Evolutionary conservation across 2,797 vertebrate species (phyloP).

Genomic region (Peromyscus nudipes): DNA sequence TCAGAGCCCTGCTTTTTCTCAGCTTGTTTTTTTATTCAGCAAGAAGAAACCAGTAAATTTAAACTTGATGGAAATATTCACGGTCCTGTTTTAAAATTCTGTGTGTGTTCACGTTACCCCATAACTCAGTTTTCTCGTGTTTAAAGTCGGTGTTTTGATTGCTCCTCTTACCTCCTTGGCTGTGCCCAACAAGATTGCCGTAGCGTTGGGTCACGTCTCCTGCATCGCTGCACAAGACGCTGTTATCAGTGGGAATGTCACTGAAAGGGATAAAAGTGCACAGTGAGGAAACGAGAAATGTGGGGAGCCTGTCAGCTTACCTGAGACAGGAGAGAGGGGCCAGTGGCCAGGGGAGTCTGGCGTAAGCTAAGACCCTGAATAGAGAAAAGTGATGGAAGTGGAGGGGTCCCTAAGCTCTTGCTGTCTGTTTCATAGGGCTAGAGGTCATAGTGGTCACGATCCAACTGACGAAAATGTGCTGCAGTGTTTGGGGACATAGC

Average conservation of each 20-base stretch:
- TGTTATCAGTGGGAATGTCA: neutral
- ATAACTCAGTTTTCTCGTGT: neutral
- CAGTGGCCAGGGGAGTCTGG: neutral
- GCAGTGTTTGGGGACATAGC: neutral
- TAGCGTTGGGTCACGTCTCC: neutral
- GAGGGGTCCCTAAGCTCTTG: neutral
- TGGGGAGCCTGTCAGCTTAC: neutral
- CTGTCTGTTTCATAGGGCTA: neutral
- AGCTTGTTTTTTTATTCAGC: neutral
- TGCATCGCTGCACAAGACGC: neutral
- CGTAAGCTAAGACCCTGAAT: neutral
- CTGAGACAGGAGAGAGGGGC: neutral
- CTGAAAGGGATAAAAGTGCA: neutral
- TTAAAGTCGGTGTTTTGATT: neutral
- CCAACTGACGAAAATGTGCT: no score
- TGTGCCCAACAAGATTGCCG: neutral
- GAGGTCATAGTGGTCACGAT: neutral
- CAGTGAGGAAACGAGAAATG: neutral
- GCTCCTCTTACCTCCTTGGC: neutral
- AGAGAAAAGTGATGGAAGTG: neutral
- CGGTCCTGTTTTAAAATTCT: conserved; percentile 25
- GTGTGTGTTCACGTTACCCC: neutral
- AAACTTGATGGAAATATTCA: neutral
- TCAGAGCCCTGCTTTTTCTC: neutral
- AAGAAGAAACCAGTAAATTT: conserved; percentile 43